Evolutionary conservation across 2,113 vertebrate species (phyloP), one percentile per base, ranked within the genome.

Genomic region (Catharus fuscescens): DNA sequence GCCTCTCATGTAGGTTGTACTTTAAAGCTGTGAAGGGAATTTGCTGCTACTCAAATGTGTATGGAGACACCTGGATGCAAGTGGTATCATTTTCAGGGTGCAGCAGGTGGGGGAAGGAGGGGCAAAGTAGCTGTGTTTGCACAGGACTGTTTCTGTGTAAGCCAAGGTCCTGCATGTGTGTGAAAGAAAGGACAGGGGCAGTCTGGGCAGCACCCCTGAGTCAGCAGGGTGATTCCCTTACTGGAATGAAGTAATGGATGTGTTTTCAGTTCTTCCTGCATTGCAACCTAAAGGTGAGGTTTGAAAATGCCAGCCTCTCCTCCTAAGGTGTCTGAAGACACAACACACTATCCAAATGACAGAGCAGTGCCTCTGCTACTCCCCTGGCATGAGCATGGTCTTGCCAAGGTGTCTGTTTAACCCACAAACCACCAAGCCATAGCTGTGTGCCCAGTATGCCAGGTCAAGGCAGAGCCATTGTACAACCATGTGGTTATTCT

Each of bases 331-430:
- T 48, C 80, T 36, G 80, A 36, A 54, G 57, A 13, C 44, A 14
- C 25, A 69, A 29, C 28, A n/a, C 0, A 0, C 76, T 66, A 45
- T 62, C 78, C 0, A 2, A 59, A 10, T 32, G 50, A 56, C 47
- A 34, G 72, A 73, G 60, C n/a, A 65, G 48, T 31, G 47, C 65
- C 65, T 80, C 50, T 28, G 1, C 76, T 59, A 17, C 31, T 61
- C 18, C 56, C 25, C 32, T 24, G 8, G 28, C 54, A 21, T 10
- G 6, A 52, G 34, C 32, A 38, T 2, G 64, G 70, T 79, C n/a
- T 73, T 69, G 44, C 80, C 71, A 80, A 73, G 81, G 47, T 14
- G 3, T 5, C 17, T 42, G 50, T 73, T 47, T 29, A 19, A 81
- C 86, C 56, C 79, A 21, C 69, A 67, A 42, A 32, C 60, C 54